Evolutionary conservation across 53 echinoderm and acorn worm genomes (phyloP), one percentile per base, ranked within the genome.

Genomic region (Paracentrotus lividus): DNA sequence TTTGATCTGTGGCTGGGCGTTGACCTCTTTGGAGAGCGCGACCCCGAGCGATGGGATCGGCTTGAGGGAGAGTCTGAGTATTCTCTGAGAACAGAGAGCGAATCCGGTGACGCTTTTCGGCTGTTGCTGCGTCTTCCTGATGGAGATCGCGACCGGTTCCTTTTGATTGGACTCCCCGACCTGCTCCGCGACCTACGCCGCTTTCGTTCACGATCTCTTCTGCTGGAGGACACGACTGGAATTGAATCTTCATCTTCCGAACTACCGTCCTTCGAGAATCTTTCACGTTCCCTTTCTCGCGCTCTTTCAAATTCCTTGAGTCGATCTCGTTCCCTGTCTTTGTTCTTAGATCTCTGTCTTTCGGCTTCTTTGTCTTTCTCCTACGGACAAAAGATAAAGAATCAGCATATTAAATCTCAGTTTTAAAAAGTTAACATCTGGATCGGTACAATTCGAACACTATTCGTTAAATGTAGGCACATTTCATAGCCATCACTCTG

Each of bases 231-330:
- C 23, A 90, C 68, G 26, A 92, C 76, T 0, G 95, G 85, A 31
- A 84, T 67, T 4, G 72, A 29, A 24, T 90, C 94, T 15, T 98
- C 98, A 33, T 94, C 93, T 1, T 64, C 93, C 5, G 98, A 97
- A 81, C 93, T 93, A 0, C 95, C 97, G 0, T 96, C 97, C 0
- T 85, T 93, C 49, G 95, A 84, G 16, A 98, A 92, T 26, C 99
- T 89, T 36, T 96, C 96, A 45, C 97, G 93, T 77, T 99, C 99
- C 15, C 96, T 93, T 43, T 97, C 97, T 14, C 99, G 85, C 7
- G 97, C 97, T 33, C 96, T 95, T 88, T 97, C 97, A 53, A 94
- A 99, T 34, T 99, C 99, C 47, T 97, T 88, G 14, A 99, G 56
- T 43, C 99, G 91, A 55, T 96, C 96, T 31, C 97, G 85, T 52